Evolutionary conservation across 2,888 invertebrate species (phyloP).

Genomic region (Caenorhabditis sp.): DNA sequence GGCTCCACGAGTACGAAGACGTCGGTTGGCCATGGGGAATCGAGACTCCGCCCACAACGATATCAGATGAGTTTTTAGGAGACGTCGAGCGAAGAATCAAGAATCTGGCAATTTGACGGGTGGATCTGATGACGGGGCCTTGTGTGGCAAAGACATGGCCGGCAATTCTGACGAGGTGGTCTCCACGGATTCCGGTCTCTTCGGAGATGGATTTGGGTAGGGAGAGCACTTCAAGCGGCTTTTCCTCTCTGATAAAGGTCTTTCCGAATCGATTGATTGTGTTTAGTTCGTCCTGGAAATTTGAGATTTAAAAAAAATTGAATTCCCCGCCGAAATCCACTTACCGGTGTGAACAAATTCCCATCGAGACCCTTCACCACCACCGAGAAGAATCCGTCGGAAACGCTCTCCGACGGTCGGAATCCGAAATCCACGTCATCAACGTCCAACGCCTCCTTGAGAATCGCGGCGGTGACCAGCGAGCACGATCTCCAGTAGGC

Average conservation of each 20-base stretch:
- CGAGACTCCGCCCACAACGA: conserved; percentile 57
- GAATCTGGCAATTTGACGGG: conserved; percentile 61
- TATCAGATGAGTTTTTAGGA: background rate
- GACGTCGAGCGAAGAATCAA: conserved; percentile 50
- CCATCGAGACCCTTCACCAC: conserved; percentile 53
- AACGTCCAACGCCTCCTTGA: conserved; percentile 40
- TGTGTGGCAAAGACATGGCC: conserved; percentile 40
- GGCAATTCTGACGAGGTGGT: conserved; percentile 43
- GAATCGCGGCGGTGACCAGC: conserved; percentile 54
- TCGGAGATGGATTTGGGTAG: conserved; percentile 50
- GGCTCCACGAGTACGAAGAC: conserved; percentile 61
- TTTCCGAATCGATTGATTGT: conserved; percentile 50
- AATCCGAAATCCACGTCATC: conserved; percentile 22
- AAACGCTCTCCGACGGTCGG: conserved; percentile 4
- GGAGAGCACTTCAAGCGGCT: conserved; percentile 50
- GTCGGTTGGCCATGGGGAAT: conserved; percentile 46
- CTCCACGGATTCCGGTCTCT: conserved; percentile 33
- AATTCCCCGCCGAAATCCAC: background rate
- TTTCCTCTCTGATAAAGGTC: conserved; percentile 22
- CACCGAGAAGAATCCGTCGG: conserved; percentile 56
- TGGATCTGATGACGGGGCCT: conserved; percentile 59
- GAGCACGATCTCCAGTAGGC: conserved; percentile 68
- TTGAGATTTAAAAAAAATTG: background rate
- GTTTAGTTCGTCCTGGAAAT: conserved; percentile 42
- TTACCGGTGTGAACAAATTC: conserved; percentile 30